Conservation (phyloP, 37 sponge, comb jelly and placozoan genomes). For the Ianthella basta region DNA sequence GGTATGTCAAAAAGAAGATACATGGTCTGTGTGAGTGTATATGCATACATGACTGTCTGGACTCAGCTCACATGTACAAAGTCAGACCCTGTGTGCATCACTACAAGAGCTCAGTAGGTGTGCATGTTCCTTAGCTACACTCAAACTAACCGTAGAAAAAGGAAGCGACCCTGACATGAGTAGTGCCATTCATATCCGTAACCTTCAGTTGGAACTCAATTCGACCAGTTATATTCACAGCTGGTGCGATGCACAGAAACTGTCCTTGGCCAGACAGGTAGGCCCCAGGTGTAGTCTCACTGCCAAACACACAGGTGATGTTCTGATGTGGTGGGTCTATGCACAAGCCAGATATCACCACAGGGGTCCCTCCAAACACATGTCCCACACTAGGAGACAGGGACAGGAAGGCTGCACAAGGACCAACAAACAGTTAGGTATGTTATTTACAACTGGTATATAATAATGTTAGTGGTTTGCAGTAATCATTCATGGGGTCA, state of each 20-base stretch:
- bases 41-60: too few relatives aligned
- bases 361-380: constrained; percentile 27
- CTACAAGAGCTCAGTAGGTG: too few relatives aligned
- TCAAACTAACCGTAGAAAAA: too few relatives aligned
- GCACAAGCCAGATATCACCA: constrained; percentile 21
- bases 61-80: too few relatives aligned
- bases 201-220: constrained; percentile 35
- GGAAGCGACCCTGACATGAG: too few relatives aligned
- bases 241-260: constrained; percentile 54
- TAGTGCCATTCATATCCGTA: background rate
- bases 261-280: constrained; percentile 2
- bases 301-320: constrained; percentile 52
- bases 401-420: background rate
- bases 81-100: too few relatives aligned
- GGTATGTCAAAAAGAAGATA: too few relatives aligned
- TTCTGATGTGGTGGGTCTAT: constrained; percentile 20
- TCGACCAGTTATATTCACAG: constrained; percentile 17
- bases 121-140: too few relatives aligned
- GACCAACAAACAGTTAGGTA: background rate
- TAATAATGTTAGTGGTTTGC: too few relatives aligned
- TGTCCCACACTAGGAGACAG: background rate
- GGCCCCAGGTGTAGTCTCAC: background rate
- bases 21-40: too few relatives aligned
- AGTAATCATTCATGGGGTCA: too few relatives aligned
- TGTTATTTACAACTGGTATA: too few relatives aligned